Conservation (phyloP, 2,797 vertebrate species). For the Etheostoma nigrum region DNA sequence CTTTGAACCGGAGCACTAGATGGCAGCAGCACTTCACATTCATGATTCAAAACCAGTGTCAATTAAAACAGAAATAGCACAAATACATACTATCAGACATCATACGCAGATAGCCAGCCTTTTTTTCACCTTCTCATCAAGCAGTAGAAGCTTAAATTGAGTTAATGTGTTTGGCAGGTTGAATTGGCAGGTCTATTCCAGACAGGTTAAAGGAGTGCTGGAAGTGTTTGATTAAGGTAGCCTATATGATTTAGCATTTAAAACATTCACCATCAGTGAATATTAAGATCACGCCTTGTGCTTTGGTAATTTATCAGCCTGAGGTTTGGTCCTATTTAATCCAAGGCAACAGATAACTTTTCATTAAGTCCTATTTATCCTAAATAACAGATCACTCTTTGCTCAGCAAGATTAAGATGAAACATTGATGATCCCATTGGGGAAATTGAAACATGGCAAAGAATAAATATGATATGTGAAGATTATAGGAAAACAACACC, state of each 20-base stretch:
- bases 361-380: conserved; percentile 27
- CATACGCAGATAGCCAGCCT: neutral
- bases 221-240: neutral
- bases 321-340: conserved; percentile 28
- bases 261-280: neutral
- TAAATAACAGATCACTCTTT: conserved; percentile 39
- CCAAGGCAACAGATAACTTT: conserved; percentile 5
- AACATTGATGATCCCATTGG: conserved; percentile 22
- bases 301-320: conserved; percentile 36
- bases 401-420: conserved; percentile 30
- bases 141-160: neutral
- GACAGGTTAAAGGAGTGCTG: neutral
- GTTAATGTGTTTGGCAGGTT: neutral
- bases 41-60: neutral
- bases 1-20: conserved; percentile 66
- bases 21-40: conserved; percentile 74
- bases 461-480: conserved; percentile 23
- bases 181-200: neutral
- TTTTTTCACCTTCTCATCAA: neutral
- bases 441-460: conserved; percentile 22
- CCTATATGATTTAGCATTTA: neutral
- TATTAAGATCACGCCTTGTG: conserved; percentile 1
- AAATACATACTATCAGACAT: conserved; percentile 3
- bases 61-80: neutral
- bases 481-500: neutral